Conservation (phyloP, 2,797 vertebrate species). For the Echiichthys vipera region DNA sequence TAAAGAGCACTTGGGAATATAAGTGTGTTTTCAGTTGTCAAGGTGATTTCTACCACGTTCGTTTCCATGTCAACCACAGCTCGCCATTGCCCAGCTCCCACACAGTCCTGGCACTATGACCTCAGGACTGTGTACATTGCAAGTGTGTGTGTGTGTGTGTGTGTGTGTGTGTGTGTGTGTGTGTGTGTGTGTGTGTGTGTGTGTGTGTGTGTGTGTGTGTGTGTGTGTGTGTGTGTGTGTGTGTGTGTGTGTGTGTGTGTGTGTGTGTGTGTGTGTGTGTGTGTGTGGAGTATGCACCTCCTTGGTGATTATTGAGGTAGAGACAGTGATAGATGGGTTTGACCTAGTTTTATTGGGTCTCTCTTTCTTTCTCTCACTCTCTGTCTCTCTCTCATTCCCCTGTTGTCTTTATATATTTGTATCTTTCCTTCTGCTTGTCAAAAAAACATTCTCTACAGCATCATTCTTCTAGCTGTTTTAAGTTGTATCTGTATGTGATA, state of each 20-base stretch:
- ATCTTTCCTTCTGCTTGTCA: background rate
- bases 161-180: background rate
- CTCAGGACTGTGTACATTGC: constrained; percentile 52
- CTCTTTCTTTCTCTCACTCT: constrained; percentile 19
- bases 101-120: constrained; percentile 66
- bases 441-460: background rate
- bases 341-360: constrained; percentile 62
- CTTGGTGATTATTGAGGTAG: constrained; percentile 42
- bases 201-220: constrained; percentile 7
- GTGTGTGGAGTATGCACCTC: background rate
- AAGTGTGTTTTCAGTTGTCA: constrained; percentile 53
- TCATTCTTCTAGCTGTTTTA: background rate
- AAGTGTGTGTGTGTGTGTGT: background rate
- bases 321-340: constrained; percentile 57
- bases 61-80: constrained; percentile 80
- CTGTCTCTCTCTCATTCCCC: background rate
- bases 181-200: constrained; percentile 6
- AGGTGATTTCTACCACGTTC: constrained; percentile 52
- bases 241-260: background rate
- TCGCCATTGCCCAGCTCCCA: constrained; percentile 72
- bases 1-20: constrained; percentile 3
- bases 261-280: background rate
- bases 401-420: background rate
- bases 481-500: background rate
- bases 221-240: background rate